phyloP scores from a whole-genome alignment of 2,113 vertebrate species.

The Salvelinus sp. region DNA sequence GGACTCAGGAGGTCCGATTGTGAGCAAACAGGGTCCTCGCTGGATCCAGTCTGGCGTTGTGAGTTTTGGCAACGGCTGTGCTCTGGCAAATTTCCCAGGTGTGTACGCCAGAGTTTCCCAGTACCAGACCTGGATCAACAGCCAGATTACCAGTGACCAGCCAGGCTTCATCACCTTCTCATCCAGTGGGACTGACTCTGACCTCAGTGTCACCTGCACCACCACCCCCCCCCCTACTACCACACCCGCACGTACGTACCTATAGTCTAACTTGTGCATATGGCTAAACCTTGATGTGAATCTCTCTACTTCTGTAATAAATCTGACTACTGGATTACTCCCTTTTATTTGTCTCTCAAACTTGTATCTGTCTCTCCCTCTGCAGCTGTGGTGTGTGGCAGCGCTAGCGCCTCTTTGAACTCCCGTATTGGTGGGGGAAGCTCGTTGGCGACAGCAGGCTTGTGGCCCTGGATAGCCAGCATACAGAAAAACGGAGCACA shows the following conservation, averaged over 20 bases:
- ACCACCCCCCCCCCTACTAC: background rate
- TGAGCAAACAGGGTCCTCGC: constrained; percentile 57
- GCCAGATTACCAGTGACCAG: background rate
- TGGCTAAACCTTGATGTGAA: background rate
- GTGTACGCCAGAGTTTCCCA: constrained; percentile 78
- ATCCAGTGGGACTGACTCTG: background rate
- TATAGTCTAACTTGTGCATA: background rate
- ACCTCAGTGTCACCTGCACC: background rate
- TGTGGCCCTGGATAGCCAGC: constrained; percentile 81
- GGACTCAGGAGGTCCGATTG: constrained; percentile 80
- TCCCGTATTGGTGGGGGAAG: background rate
- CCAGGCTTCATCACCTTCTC: constrained; percentile 38
- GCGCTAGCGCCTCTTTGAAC: background rate
- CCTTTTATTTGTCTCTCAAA: background rate
- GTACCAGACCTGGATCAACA: constrained; percentile 78
- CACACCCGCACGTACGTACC: background rate
- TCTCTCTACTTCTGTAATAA: background rate
- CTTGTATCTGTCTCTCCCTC: background rate
- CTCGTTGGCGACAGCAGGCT: constrained; percentile 5
- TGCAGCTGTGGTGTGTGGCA: constrained; percentile 4
- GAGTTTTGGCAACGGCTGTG: constrained; percentile 81
- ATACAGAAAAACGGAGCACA: constrained; percentile 55
- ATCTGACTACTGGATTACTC: background rate
- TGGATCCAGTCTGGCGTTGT: constrained; percentile 84
- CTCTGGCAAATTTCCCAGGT: constrained; percentile 74